Percentiles rank a stretch among this genome's conserved stretches.
Conservation (phyloP, 2,888 invertebrate species). For the Cantharis nigra region DNA sequence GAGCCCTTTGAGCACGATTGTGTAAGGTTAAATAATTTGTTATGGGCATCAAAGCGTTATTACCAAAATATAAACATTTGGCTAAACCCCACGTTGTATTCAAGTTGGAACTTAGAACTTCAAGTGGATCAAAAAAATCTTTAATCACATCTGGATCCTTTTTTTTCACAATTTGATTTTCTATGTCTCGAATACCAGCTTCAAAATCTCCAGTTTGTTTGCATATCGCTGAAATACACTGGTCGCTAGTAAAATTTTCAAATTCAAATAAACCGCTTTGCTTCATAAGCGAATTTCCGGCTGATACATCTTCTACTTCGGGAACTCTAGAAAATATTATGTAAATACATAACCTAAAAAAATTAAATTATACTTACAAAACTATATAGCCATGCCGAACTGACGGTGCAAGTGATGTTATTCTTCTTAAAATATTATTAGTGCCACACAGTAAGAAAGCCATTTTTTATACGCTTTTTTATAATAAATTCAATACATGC, state of each 20-base stretch:
- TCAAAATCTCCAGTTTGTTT: slow-evolving; percentile 84
- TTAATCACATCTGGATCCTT: slow-evolving; percentile 66
- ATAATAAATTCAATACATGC: background rate
- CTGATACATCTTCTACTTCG: slow-evolving; percentile 80
- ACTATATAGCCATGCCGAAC: slow-evolving; percentile 66
- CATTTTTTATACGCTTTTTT: slow-evolving; percentile 39
- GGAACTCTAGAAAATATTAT: slow-evolving; percentile 64
- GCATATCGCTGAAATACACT: slow-evolving; percentile 82
- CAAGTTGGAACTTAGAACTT: slow-evolving; percentile 72
- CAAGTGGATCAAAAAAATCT: slow-evolving; percentile 74
- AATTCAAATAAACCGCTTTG: slow-evolving; percentile 81
- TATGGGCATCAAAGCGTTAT: slow-evolving; percentile 78
- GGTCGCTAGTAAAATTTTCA: slow-evolving; percentile 78
- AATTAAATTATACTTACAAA: slow-evolving; percentile 62
- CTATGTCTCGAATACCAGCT: slow-evolving; percentile 71
- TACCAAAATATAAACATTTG: slow-evolving; percentile 80
- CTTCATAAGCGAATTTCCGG: slow-evolving; percentile 74
- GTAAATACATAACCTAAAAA: slow-evolving; percentile 20
- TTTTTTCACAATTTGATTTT: slow-evolving; percentile 59
- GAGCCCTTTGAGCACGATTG: slow-evolving; percentile 75
- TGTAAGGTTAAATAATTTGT: slow-evolving; percentile 79
- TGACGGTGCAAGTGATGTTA: slow-evolving; percentile 21
- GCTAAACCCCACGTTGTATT: slow-evolving; percentile 87
- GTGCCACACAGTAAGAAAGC: slow-evolving; percentile 52
- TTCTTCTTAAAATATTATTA: slow-evolving; percentile 44